phyloP scores from a whole-genome alignment of 2,797 vertebrate genomes.

The Anabacerthia variegaticeps region DNA sequence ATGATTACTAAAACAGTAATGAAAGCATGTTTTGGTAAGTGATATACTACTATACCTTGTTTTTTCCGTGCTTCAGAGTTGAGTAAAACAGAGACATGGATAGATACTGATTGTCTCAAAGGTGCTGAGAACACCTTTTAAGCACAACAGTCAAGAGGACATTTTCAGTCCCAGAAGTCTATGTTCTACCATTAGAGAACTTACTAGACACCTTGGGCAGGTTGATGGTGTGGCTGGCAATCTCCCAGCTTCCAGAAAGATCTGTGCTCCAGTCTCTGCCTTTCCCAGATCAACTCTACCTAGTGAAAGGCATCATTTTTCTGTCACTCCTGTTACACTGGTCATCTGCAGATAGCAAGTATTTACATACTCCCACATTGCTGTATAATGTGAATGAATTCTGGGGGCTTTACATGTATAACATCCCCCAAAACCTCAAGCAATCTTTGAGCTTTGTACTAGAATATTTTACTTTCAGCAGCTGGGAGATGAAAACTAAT shows the following conservation, averaged over 20 bases:
- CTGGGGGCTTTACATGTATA: fast-evolving
- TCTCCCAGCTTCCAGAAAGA: not conserved
- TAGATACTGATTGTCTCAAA: not conserved
- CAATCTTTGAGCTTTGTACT: not conserved
- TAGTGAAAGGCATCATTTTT: not conserved
- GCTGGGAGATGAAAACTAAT: not conserved
- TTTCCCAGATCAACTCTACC: not conserved
- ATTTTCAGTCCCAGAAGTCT: not conserved
- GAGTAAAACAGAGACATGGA: not conserved
- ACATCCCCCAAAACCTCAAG: not conserved
- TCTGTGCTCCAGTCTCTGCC: not conserved
- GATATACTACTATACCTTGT: not conserved
- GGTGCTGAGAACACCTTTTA: not conserved
- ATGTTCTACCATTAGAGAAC: not conserved
- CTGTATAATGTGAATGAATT: not conserved
- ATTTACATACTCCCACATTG: not conserved
- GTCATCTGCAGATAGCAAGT: not conserved
- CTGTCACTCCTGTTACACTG: not conserved
- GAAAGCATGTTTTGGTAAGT: not conserved
- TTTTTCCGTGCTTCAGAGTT: not conserved
- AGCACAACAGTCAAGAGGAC: not conserved
- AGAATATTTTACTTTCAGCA: not conserved
- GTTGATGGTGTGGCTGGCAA: not conserved
- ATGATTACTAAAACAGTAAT: not conserved
- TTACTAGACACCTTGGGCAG: not conserved